Base-by-base conservation (phyloP, 2,113 vertebrate species). In the Lagopus muta region DNA sequence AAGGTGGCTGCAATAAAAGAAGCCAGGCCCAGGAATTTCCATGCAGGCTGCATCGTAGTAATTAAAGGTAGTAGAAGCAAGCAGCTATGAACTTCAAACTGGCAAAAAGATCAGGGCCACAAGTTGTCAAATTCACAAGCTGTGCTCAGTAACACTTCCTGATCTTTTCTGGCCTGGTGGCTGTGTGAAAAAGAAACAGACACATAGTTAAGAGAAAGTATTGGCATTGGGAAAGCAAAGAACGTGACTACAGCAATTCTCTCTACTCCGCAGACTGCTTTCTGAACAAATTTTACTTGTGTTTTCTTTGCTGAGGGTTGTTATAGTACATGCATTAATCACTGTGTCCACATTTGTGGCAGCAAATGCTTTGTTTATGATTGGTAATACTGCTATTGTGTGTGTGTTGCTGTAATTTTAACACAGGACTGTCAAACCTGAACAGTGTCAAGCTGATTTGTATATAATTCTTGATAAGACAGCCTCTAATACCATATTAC, bases 11-110 rank as follows among this genome's bases (percentile, higher is more conserved):
- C 71, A 66, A 77, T 72, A 69, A 61, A 55, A 61, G 40, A 82
- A 24, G 15, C 55, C 85, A 79, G 71, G 60, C 36, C 66, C 61
- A 64, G 80, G 60, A 40, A 25, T 82, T 78, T 82, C 50, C 58
- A 34, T 21, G 50, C 14, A 36, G 94, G 38, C 25, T 61, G 40
- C 79, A 77, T 91, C 5, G n/a, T 70, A 21, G 62, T 92, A 73
- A 82, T 91, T 73, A 80, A 89, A 70, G 50, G 84, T 47, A n/a
- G 58, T 20, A 47, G 38, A 91, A 89, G 57, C 71, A 93, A 92
- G 66, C 36, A 78, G 42, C 19, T 48, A 77, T 80, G 69, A 91
- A 66, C 45, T 47, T 61, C n/a, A 45, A 92, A 62, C 34, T 27
- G 8, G 42, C 45, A 48, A 78, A 75, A 93, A 93, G 22, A 70